These are phyloP conservation scores for Philypnodon macrostomus DNA, from an alignment of 2,797 vertebrate species.

Conservation along the genomic window DNA sequence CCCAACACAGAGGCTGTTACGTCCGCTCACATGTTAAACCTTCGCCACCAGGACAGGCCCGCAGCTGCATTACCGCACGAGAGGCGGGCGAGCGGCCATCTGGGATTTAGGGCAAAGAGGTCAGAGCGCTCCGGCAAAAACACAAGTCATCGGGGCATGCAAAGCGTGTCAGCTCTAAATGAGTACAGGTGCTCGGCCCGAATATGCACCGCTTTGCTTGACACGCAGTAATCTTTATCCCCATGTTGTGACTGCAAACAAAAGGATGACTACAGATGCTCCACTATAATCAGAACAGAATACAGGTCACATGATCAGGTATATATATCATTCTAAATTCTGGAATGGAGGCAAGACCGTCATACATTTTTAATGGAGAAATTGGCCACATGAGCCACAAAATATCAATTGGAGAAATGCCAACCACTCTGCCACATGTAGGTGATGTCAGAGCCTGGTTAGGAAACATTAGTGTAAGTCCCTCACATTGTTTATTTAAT, in stretches of 20 bases:
- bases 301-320: no score
- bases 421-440: no score
- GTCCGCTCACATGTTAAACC: slow-evolving; percentile 32
- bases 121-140: slow-evolving; percentile 37
- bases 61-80: slow-evolving; percentile 23
- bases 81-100: slow-evolving; percentile 26
- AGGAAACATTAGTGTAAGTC: no score
- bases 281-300: no score
- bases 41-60: slow-evolving; percentile 15
- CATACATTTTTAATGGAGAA: no score
- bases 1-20: slow-evolving; percentile 26
- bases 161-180: slow-evolving; percentile 15
- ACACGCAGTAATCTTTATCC: slow-evolving; percentile 19
- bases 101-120: slow-evolving; percentile 39
- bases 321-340: no score
- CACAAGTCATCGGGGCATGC: slow-evolving; percentile 15
- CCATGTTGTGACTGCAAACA: slow-evolving; percentile 4
- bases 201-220: slow-evolving; percentile 18
- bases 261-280: slow-evolving; percentile 3
- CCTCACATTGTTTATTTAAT: no score
- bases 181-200: slow-evolving; percentile 19
- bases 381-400: no score
- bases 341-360: no score
- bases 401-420: no score
- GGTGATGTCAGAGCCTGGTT: no score